Percentiles rank a stretch among this genome's conserved stretches.
phyloP scores from a whole-genome alignment of 2,888 invertebrate species.

The Microdon myrmicae region DNA sequence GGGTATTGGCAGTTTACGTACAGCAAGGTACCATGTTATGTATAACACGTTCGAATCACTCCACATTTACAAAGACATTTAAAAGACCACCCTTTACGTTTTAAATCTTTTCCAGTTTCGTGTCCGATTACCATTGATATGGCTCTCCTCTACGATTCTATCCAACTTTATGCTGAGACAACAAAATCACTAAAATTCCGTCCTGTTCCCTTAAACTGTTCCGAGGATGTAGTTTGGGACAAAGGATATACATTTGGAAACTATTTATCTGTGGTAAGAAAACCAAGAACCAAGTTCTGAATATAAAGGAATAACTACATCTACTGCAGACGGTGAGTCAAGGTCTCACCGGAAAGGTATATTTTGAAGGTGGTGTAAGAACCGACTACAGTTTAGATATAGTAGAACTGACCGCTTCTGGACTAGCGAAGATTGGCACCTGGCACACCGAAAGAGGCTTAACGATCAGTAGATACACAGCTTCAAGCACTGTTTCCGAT shows the following conservation, averaged over 20 bases:
- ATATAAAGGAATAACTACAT: neutral
- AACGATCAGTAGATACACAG: constrained; percentile 68
- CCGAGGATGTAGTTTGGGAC: constrained; percentile 73
- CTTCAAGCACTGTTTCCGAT: constrained; percentile 63
- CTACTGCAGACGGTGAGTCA: constrained; percentile 56
- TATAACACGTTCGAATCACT: too few species aligned
- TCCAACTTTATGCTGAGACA: constrained; percentile 81
- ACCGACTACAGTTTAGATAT: constrained; percentile 77
- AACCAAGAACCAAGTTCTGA: neutral
- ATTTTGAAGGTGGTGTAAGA: constrained; percentile 82
- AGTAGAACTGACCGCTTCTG: constrained; percentile 72
- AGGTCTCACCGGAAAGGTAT: constrained; percentile 79
- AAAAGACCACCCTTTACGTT: neutral
- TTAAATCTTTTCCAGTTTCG: constrained; percentile 54
- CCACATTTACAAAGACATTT: too few species aligned
- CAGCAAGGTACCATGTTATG: too few species aligned
- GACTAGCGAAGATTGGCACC: constrained; percentile 74
- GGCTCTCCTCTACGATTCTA: constrained; percentile 86
- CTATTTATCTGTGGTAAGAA: constrained; percentile 70
- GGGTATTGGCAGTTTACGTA: too few species aligned
- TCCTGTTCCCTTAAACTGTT: constrained; percentile 70
- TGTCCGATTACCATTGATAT: constrained; percentile 71
- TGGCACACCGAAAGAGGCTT: constrained; percentile 76
- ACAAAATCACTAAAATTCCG: constrained; percentile 73
- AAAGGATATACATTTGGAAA: constrained; percentile 86